Conservation (phyloP, 2,113 vertebrate species). For the Anoplopoma fimbria region DNA sequence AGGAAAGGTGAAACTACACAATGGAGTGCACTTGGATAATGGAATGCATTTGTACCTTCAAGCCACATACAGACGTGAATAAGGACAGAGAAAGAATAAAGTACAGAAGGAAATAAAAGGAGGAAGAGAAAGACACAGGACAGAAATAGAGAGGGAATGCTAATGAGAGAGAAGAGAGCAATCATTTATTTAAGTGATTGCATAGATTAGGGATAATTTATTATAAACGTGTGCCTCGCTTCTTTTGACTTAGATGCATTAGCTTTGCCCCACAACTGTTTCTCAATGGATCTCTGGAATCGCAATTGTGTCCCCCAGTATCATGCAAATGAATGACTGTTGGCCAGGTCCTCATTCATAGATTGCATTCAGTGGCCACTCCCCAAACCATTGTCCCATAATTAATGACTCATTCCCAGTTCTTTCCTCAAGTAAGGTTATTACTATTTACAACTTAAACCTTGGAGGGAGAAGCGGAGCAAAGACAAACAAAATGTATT, state of each 20-base stretch:
- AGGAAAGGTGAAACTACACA: conserved; percentile 57
- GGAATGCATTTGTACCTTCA: conserved; percentile 67
- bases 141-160: conserved; percentile 50
- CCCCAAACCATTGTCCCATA: conserved; percentile 72
- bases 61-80: conserved; percentile 55
- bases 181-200: conserved; percentile 78
- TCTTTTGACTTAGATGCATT: conserved; percentile 78
- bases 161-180: conserved; percentile 72
- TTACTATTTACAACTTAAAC: conserved; percentile 58
- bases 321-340: conserved; percentile 73
- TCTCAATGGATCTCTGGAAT: conserved; percentile 73
- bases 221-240: conserved; percentile 72
- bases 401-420: conserved; percentile 72
- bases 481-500: conserved; percentile 36
- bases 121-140: conserved; percentile 17
- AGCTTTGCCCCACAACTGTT: conserved; percentile 74
- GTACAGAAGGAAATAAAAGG: conserved; percentile 11
- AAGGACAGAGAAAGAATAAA: conserved; percentile 36
- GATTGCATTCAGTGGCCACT: conserved; percentile 68
- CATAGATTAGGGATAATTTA: conserved; percentile 75
- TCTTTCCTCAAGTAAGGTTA: conserved; percentile 48
- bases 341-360: conserved; percentile 77
- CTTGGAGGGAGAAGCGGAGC: not conserved
- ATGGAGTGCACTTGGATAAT: conserved; percentile 62
- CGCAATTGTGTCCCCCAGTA: conserved; percentile 70